A percentile compares a stretch with the other conserved stretches of the same genome.
phyloP scores from a whole-genome alignment of 2,113 vertebrate genomes.

The Ptilorrhoa leucosticta region DNA sequence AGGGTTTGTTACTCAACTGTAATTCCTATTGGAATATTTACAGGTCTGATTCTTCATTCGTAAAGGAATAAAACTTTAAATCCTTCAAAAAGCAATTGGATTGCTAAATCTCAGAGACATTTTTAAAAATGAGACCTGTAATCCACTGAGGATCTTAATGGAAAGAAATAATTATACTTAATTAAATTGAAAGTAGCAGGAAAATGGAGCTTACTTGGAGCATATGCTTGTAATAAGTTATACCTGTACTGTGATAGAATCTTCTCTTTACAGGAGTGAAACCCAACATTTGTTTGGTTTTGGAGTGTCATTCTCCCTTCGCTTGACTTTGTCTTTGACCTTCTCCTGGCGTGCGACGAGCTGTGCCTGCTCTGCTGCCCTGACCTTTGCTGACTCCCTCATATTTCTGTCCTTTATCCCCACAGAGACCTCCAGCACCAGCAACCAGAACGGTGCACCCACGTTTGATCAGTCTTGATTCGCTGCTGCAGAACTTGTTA shows the following conservation, averaged over 20 bases:
- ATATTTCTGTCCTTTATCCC: background rate
- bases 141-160: constrained; percentile 37
- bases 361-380: background rate
- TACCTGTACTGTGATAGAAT: background rate
- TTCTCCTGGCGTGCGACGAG: background rate
- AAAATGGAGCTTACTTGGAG: background rate
- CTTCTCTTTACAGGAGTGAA: background rate
- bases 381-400: background rate
- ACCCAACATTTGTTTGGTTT: background rate
- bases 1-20: background rate
- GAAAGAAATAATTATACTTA: constrained; percentile 41
- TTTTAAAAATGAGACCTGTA: constrained; percentile 38
- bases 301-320: background rate
- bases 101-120: background rate
- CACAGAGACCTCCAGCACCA: background rate
- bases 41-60: background rate
- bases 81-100: background rate
- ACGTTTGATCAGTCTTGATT: background rate
- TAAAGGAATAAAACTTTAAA: background rate
- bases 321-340: background rate
- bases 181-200: constrained; percentile 19
- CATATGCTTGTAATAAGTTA: background rate
- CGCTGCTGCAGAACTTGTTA: background rate
- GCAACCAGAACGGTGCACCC: background rate
- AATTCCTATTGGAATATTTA: background rate